These are phyloP conservation scores for Sebastes itinus DNA, from an alignment of 2,797 vertebrate species.

Conservation along the genomic window DNA sequence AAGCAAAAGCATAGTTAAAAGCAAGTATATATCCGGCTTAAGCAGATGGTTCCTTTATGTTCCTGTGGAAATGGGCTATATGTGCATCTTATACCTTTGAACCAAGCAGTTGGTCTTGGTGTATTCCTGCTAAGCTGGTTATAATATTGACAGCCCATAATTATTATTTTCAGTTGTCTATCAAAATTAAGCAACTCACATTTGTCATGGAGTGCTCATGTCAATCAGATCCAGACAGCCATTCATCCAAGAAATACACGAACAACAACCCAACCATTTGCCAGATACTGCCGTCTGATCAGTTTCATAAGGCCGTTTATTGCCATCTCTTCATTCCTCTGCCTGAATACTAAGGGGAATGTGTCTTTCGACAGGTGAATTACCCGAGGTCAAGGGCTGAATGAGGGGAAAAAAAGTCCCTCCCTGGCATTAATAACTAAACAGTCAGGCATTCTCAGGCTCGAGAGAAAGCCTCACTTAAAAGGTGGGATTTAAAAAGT, in stretches of 20 bases:
- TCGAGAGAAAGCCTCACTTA: slow-evolving; percentile 73
- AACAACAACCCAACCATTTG: slow-evolving; percentile 23
- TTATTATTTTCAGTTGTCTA: slow-evolving; percentile 6
- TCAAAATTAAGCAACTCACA: slow-evolving; percentile 15
- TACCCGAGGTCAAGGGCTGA: slow-evolving; percentile 66
- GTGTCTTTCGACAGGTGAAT: slow-evolving; percentile 66
- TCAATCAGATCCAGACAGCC: slow-evolving; percentile 7
- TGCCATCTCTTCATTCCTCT: slow-evolving; percentile 32
- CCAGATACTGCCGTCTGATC: slow-evolving; percentile 35
- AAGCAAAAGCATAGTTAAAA: neutral
- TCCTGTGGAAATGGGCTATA: neutral
- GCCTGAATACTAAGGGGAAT: slow-evolving; percentile 56
- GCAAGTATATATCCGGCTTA: neutral
- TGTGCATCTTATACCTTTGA: slow-evolving; percentile 17
- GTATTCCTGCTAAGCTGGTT: slow-evolving; percentile 24
- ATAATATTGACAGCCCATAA: neutral
- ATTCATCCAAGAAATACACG: slow-evolving; percentile 19
- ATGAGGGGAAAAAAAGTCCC: slow-evolving; percentile 14
- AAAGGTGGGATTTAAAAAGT: slow-evolving; percentile 77
- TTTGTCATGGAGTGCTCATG: neutral
- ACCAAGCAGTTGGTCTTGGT: slow-evolving; percentile 38
- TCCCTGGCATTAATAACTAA: slow-evolving; percentile 76
- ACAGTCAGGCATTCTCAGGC: slow-evolving; percentile 68
- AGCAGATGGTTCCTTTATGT: neutral
- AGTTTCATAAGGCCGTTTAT: slow-evolving; percentile 46